Conservation (phyloP, 23 tunicate species). For the Botrylloides violaceus region DNA sequence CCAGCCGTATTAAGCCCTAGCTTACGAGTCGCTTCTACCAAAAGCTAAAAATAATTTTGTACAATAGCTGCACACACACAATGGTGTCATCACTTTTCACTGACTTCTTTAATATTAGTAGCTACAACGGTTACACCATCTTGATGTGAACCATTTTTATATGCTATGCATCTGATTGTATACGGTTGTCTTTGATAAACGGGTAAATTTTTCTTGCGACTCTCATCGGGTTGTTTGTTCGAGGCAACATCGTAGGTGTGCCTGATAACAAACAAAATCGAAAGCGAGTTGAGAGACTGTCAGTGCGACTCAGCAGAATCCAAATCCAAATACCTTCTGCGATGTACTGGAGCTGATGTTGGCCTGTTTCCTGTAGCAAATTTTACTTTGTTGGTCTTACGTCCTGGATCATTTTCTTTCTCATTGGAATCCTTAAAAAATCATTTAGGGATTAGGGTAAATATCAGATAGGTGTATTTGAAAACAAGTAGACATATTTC, state of each 20-base stretch:
- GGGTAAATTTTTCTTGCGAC: constrained; percentile 12
- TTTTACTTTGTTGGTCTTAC: background rate
- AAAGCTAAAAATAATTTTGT: constrained; percentile 19
- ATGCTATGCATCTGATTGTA: constrained; percentile 57
- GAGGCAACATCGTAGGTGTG: constrained; percentile 11
- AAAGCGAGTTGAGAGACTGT: no score
- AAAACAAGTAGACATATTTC: no score
- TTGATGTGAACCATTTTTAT: constrained; percentile 38
- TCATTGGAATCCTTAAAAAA: constrained; percentile 21
- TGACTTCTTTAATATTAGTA: constrained; percentile 30
- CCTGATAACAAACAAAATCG: background rate
- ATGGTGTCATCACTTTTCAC: no score
- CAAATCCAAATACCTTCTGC: constrained; percentile 13
- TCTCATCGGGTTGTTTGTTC: background rate
- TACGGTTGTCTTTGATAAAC: constrained; percentile 36
- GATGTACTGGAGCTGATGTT: constrained; percentile 11
- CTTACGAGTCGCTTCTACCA: constrained; percentile 55
- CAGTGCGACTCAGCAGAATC: no score
- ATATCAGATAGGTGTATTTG: background rate
- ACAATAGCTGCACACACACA: no score
- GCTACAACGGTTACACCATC: constrained; percentile 21
- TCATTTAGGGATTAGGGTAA: background rate
- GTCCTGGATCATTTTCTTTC: constrained; percentile 22
- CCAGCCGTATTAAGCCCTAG: constrained; percentile 63
- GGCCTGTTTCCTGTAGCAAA: constrained; percentile 11